Evolutionary conservation across 2,797 vertebrate genomes (phyloP), one percentile per base, ranked within the genome.

Genomic region (Pangasius mekongensis): DNA sequence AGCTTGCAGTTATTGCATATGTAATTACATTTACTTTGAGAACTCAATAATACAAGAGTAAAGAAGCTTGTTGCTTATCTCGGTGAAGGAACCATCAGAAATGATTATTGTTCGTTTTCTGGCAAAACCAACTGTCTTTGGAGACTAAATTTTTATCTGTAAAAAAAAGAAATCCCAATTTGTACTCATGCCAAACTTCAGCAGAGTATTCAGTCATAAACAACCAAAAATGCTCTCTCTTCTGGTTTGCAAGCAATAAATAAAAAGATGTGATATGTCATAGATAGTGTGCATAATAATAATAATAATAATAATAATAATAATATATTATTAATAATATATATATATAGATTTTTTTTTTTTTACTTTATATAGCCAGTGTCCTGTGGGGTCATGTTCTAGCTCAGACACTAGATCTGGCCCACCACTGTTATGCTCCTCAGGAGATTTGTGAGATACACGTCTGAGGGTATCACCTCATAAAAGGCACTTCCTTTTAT

Each of bases 401-500:
- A 92, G 94, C 93, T 92, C 82, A 89, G 87, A 88, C 77, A 87
- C 78, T 89, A 80, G 88, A 64, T 85, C 86, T 94, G 89, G 91
- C 94, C 95, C 93, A 91, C 94, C 94, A 95, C 95, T 94, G 94
- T 95, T 95, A 93, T 93, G 93, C 93, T 94, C 95, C 95, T 94
- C 92, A 94, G 89, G 91, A 91, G 88, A 91, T 90, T 73, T 87
- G 54, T 87, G 56, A 66, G 87, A 84, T 62, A 67, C 83, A 77
- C 33, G 39, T 89, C 62, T 83, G 43, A 62, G 73, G 71, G 78
- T 78, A 56, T 92, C 93, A 94, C 93, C 88, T 84, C 87, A 94
- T 89, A 92, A 90, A 93, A 91, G 88, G 87, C 90, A 91, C 92
- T 90, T 94, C 91, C 88, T 88, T 89, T 84, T 92, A 83, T 80